Evolutionary conservation across 2,113 vertebrate species (phyloP).

Genomic region (Xiphophorus couchianus): DNA sequence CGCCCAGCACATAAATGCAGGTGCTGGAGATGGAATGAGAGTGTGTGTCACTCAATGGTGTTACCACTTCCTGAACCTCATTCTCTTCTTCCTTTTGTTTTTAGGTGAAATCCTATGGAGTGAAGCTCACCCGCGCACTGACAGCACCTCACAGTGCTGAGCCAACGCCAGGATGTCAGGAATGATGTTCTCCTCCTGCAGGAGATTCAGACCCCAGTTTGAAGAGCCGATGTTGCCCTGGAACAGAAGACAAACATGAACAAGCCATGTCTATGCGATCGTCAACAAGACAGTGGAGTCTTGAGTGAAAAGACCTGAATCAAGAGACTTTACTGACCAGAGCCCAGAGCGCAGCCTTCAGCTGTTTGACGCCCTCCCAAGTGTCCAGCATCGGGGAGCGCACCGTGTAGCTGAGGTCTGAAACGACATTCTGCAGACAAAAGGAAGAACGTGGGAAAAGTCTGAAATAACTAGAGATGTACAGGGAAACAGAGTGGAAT

Average conservation of each 20-base stretch:
- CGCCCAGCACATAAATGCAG: conserved; percentile 93
- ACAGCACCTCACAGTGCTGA: conserved; percentile 94
- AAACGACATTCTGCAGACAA: conserved; percentile 86
- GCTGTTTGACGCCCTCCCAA: conserved; percentile 98
- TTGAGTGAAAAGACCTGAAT: neutral
- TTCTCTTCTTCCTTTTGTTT: neutral
- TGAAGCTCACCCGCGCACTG: conserved; percentile 89
- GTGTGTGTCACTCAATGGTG: neutral
- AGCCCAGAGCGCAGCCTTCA: conserved; percentile 98
- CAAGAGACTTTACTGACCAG: conserved; percentile 82
- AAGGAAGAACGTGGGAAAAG: neutral
- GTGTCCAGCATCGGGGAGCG: conserved; percentile 96
- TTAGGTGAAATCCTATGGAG: neutral
- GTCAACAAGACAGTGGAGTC: neutral
- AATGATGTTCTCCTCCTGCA: conserved; percentile 97
- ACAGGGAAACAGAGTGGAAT: too few species aligned
- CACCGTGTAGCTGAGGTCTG: conserved; percentile 94
- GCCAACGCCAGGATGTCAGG: conserved; percentile 93
- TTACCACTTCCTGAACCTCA: neutral
- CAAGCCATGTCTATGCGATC: neutral
- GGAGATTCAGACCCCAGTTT: conserved; percentile 97
- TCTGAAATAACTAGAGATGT: neutral
- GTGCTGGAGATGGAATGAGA: conserved; percentile 78
- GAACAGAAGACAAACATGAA: conserved; percentile 42
- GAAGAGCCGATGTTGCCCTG: conserved; percentile 98